Evolutionary conservation across 2,113 vertebrate species (phyloP), one percentile per base, ranked within the genome.

Genomic region (Platysteira castanea): DNA sequence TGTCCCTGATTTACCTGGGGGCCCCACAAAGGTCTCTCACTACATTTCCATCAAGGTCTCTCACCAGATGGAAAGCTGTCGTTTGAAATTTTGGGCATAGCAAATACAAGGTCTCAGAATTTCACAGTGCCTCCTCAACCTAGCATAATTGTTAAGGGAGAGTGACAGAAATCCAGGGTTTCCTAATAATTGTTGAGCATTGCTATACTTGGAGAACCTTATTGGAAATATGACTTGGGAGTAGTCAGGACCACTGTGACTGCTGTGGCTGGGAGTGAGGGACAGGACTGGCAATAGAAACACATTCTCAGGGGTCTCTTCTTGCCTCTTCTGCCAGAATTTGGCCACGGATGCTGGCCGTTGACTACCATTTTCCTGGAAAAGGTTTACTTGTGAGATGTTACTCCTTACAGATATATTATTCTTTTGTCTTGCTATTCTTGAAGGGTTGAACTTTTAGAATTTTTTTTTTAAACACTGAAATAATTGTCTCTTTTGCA

Each of bases 251-350:
- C 9, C 33, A 21, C 19, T 6, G 0, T 35, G 35, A 59, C 52
- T 68, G 33, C 47, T 50, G 16, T 71, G 57, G 23, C n/a, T 80
- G 57, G 37, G 76, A 60, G 49, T 19, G 37, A 61, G 41, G 37
- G 49, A 11, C 47, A 75, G 13, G 41, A 71, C 0, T 68, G 47
- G 37, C 17, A 41, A 16, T 0, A 60, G 41, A 49, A 82, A 37
- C 22, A 79, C 3, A 19, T 44, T 57, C 39, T 83, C 56, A 76
- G 69, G 33, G 26, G 5, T 1, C 44, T 10, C 0, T 0, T 78
- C 46, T 83, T 88, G 18, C 63, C 50, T 77, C 35, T 73, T 77
- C 61, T 90, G 41, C n/a, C 22, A 37, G 57, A 76, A 77, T 84
- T 69, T 47, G 41, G 37, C 12, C 17, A 61, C 31, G 39, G 18